phyloP scores from a whole-genome alignment of 2,113 vertebrate genomes.

The Myotis brandtii region DNA sequence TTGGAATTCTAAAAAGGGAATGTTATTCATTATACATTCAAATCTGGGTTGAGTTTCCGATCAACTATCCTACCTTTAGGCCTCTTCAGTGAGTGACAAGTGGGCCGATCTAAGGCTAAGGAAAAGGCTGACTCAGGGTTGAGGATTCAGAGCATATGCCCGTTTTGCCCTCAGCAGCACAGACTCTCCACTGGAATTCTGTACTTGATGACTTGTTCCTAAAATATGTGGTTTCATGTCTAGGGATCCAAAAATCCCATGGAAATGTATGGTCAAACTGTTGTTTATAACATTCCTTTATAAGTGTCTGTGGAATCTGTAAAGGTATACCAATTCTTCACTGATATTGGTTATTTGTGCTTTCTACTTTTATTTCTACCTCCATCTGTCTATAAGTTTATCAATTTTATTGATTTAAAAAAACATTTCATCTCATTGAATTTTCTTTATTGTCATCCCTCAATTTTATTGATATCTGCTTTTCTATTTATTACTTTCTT shows the following conservation, averaged over 20 bases:
- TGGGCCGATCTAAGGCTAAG: neutral
- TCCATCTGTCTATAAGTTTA: neutral
- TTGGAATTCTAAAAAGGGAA: neutral
- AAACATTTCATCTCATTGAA: neutral
- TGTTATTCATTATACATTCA: neutral
- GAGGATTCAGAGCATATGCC: neutral
- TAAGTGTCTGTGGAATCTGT: neutral
- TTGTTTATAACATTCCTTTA: neutral
- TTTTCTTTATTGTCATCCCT: neutral
- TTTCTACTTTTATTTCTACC: neutral
- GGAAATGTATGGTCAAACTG: neutral
- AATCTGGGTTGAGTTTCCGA: neutral
- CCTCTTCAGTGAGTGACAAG: neutral
- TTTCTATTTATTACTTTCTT: slow-evolving; percentile 25
- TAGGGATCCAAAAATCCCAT: neutral
- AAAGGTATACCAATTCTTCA: neutral
- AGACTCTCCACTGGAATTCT: neutral
- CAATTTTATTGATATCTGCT: slow-evolving; percentile 13
- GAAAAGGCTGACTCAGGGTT: neutral
- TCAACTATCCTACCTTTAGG: neutral
- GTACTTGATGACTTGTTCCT: neutral
- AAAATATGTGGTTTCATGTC: slow-evolving; percentile 13
- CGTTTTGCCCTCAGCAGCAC: neutral
- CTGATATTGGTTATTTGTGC: neutral
- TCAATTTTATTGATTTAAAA: neutral